Conservation (phyloP, 2,888 invertebrate genomes). For the Chalcis sispes region DNA sequence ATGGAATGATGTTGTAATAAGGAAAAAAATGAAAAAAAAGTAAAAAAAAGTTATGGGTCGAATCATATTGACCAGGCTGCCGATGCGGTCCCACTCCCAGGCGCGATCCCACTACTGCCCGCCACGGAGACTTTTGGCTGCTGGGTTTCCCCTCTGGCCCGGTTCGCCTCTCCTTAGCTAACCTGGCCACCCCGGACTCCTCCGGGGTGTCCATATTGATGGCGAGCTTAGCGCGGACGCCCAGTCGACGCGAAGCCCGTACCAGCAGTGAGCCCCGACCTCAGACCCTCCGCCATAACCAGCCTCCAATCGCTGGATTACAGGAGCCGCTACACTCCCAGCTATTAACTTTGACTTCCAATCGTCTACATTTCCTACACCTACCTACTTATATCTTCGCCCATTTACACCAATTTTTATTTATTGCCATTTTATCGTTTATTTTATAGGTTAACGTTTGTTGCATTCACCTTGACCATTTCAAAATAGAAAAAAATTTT, state of each 20-base stretch:
- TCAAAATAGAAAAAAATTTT: too few relatives aligned
- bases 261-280: constrained; percentile 86
- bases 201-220: constrained; percentile 95
- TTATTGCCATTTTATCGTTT: too few relatives aligned
- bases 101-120: constrained; percentile 88
- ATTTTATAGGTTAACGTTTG: too few relatives aligned
- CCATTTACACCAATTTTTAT: too few relatives aligned
- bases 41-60: constrained; percentile 80
- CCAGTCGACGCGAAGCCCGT: constrained; percentile 89
- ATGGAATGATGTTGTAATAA: constrained; percentile 33
- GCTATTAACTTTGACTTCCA: constrained; percentile 70
- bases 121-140: constrained; percentile 99
- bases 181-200: constrained; percentile 92
- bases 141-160: constrained; percentile 99
- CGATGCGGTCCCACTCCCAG: constrained; percentile 85
- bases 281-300: constrained; percentile 94
- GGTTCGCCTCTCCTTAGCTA: constrained; percentile 95
- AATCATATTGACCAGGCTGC: constrained; percentile 83
- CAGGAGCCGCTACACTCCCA: constrained; percentile 99
- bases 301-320: constrained; percentile 98
- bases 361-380: constrained; percentile 59
- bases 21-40: constrained; percentile 70
- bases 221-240: constrained; percentile 97
- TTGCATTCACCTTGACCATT: too few relatives aligned
- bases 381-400: too few relatives aligned